A percentile compares a stretch with the other conserved stretches of the same genome.
These are phyloP conservation scores for Hirtodrosophila histrioides DNA, from an alignment of 2,888 invertebrate species.

Conservation along the genomic window DNA sequence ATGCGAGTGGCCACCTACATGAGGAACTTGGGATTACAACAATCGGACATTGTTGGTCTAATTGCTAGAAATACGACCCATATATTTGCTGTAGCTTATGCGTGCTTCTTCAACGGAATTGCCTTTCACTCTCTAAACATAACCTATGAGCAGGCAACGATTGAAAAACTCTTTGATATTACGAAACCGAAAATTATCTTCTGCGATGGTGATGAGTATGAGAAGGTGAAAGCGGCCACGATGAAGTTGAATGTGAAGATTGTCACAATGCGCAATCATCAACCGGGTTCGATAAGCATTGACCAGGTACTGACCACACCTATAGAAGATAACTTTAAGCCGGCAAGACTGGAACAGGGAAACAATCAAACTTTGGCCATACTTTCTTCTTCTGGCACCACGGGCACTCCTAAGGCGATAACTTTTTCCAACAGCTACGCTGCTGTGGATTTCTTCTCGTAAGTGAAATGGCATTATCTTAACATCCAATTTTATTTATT, in stretches of 20 bases:
- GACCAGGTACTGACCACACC: conserved; percentile 4
- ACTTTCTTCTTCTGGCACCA: conserved; percentile 69
- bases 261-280: conserved; percentile 10
- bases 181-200: conserved; percentile 46
- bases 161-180: conserved; percentile 23
- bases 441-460: too few species aligned
- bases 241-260: conserved; percentile 2
- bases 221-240: conserved; percentile 1
- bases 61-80: conserved; percentile 52
- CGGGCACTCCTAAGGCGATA: not conserved
- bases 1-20: conserved; percentile 48
- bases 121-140: conserved; percentile 43
- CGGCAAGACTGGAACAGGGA: conserved; percentile 46
- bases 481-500: too few species aligned
- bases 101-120: conserved; percentile 46
- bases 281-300: not conserved
- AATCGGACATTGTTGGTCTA: conserved; percentile 55
- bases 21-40: conserved; percentile 32
- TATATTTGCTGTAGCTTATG: conserved; percentile 48
- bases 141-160: conserved; percentile 16
- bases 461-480: too few species aligned
- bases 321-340: conserved; percentile 11
- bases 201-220: conserved; percentile 19
- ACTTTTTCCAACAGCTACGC: too few species aligned
- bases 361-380: conserved; percentile 63